phyloP scores from a whole-genome alignment of 2,113 vertebrate genomes.

The Sinocyclocheilus rhinocerous region DNA sequence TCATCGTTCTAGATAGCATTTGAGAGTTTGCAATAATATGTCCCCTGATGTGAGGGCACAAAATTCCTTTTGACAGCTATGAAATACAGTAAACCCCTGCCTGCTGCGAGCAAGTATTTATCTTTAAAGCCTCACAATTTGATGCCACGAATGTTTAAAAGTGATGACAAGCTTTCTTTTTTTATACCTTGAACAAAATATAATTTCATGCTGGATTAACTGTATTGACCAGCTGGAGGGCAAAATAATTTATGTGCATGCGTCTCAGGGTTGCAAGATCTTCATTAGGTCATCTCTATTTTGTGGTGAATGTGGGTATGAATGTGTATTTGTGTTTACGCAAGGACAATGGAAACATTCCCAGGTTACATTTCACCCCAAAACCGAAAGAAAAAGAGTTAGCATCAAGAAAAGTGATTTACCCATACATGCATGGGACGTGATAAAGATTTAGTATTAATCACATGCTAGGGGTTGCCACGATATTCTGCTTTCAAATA shows the following conservation, averaged over 20 bases:
- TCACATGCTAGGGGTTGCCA: not conserved
- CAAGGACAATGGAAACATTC: not conserved
- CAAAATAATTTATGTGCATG: conserved; percentile 62
- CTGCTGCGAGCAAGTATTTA: conserved; percentile 72
- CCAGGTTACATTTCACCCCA: not conserved
- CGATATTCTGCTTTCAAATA: not conserved
- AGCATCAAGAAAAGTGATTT: not conserved
- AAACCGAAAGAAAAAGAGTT: not conserved
- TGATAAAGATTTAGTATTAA: not conserved
- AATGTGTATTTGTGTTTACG: not conserved
- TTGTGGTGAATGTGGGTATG: not conserved
- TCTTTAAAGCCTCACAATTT: conserved; percentile 68
- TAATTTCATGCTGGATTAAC: conserved; percentile 78
- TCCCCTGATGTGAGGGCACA: conserved; percentile 59
- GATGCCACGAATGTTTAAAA: conserved; percentile 72
- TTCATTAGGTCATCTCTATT: conserved; percentile 59
- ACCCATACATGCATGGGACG: not conserved
- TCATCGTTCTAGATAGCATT: conserved; percentile 51
- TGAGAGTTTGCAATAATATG: conserved; percentile 61
- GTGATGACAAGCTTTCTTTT: conserved; percentile 67
- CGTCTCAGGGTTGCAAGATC: conserved; percentile 60
- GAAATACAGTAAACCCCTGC: conserved; percentile 69
- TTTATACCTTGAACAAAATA: conserved; percentile 71
- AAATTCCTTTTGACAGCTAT: conserved; percentile 72
- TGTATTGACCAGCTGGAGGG: conserved; percentile 72